phyloP scores from a whole-genome alignment of 2,888 invertebrate species.

The Tridacna gigas region DNA sequence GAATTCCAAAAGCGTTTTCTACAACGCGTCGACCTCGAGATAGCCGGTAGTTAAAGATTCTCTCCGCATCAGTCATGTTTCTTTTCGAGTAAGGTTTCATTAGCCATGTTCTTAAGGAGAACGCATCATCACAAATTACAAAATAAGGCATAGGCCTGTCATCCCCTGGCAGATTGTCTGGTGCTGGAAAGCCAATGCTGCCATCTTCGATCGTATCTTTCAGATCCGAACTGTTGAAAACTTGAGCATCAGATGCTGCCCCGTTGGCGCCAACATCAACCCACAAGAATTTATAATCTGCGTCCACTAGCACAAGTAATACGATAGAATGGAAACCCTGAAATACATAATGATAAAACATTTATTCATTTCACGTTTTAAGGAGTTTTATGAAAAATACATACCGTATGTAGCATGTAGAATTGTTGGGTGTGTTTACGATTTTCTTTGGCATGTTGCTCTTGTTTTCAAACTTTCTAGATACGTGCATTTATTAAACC shows the following conservation, averaged over 20 bases:
- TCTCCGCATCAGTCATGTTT: conserved; percentile 41
- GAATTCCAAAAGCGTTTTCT: conserved; percentile 41
- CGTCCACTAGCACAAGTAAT: conserved; percentile 44
- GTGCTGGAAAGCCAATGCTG: conserved; percentile 41
- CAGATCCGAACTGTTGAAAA: conserved; percentile 56
- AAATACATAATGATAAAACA: no score
- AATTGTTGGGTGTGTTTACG: no score
- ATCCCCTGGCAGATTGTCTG: conserved; percentile 41
- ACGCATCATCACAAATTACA: conserved; percentile 64
- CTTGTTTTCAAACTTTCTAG: no score
- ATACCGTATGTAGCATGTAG: no score
- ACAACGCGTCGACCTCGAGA: conserved; percentile 44
- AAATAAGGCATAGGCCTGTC: conserved; percentile 48
- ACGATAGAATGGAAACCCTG: conserved; percentile 41
- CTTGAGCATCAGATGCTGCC: conserved; percentile 53
- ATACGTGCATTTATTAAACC: no score
- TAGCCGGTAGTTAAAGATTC: conserved; percentile 55
- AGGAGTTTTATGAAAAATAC: no score
- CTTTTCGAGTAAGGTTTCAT: conserved; percentile 63
- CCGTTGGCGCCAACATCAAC: conserved; percentile 54
- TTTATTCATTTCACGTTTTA: no score
- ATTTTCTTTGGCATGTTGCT: no score
- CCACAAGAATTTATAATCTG: conserved; percentile 62
- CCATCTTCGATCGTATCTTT: conserved; percentile 36
- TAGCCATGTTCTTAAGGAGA: conserved; percentile 55